These are phyloP conservation scores for Panthera tigris DNA, from an alignment of 2,113 vertebrate genomes.

Conservation along the genomic window DNA sequence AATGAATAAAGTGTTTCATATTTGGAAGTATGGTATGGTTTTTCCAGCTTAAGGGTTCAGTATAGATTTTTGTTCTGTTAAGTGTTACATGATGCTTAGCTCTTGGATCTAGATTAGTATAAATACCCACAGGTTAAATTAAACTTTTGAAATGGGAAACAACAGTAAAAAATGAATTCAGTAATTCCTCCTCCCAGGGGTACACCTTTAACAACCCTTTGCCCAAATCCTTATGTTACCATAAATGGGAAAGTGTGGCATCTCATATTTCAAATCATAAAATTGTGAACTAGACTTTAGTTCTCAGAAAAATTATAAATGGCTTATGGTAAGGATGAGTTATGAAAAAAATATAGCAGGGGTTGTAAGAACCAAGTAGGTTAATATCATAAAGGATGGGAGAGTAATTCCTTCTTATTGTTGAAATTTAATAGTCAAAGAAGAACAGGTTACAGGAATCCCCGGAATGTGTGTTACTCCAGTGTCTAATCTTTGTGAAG, in stretches of 20 bases:
- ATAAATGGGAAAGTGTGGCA: background rate
- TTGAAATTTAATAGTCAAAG: background rate
- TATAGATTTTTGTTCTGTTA: background rate
- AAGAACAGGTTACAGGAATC: background rate
- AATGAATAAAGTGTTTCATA: constrained; percentile 92
- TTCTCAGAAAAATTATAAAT: constrained; percentile 15
- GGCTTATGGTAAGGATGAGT: background rate
- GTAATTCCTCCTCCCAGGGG: background rate
- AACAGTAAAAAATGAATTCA: background rate
- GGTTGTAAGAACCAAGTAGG: background rate
- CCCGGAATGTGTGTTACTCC: background rate
- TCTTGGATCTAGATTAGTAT: background rate
- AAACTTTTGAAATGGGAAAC: background rate
- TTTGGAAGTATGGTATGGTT: constrained; percentile 95
- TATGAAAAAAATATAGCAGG: background rate
- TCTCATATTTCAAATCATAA: background rate
- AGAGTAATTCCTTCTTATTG: background rate
- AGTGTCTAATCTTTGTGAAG: background rate
- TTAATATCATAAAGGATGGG: background rate
- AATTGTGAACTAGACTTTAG: background rate
- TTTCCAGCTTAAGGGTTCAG: background rate
- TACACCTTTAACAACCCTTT: background rate
- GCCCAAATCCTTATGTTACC: background rate
- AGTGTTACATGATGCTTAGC: background rate
- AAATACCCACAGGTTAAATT: background rate